phyloP scores from a whole-genome alignment of 2,888 invertebrate genomes.

The Nasonovia ribisnigri region DNA sequence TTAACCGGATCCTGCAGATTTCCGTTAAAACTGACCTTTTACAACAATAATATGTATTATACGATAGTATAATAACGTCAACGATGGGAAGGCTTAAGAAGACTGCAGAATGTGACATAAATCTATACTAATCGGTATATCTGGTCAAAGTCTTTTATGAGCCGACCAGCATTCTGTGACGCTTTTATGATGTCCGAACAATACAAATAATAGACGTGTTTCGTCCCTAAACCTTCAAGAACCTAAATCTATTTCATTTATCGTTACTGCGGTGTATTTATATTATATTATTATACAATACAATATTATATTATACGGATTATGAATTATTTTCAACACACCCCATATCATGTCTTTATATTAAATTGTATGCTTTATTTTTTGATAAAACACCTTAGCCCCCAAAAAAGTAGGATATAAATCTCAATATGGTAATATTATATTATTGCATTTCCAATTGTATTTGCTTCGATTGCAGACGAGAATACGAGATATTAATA shows the following conservation, averaged over 20 bases:
- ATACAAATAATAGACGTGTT: not conserved
- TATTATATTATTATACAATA: too few species aligned
- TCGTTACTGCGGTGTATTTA: too few species aligned
- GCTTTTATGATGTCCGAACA: not conserved
- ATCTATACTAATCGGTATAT: constrained; percentile 4
- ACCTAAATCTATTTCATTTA: not conserved
- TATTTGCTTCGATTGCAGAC: too few species aligned
- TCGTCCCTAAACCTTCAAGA: not conserved
- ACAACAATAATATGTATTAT: not conserved
- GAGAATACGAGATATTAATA: too few species aligned
- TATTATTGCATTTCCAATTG: too few species aligned
- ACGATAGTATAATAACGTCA: not conserved
- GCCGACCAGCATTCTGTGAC: not conserved
- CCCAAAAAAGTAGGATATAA: too few species aligned
- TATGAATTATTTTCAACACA: too few species aligned
- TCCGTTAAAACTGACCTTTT: not conserved
- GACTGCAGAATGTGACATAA: not conserved
- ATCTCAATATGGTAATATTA: too few species aligned
- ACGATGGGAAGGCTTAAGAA: not conserved
- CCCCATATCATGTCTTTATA: too few species aligned
- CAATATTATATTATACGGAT: too few species aligned
- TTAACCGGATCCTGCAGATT: not conserved
- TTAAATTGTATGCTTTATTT: too few species aligned
- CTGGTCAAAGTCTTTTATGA: not conserved
- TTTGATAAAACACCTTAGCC: too few species aligned